Evolutionary conservation across 2,113 vertebrate species (phyloP), one percentile per base, ranked within the genome.

Genomic region (Solenodon paradoxus): DNA sequence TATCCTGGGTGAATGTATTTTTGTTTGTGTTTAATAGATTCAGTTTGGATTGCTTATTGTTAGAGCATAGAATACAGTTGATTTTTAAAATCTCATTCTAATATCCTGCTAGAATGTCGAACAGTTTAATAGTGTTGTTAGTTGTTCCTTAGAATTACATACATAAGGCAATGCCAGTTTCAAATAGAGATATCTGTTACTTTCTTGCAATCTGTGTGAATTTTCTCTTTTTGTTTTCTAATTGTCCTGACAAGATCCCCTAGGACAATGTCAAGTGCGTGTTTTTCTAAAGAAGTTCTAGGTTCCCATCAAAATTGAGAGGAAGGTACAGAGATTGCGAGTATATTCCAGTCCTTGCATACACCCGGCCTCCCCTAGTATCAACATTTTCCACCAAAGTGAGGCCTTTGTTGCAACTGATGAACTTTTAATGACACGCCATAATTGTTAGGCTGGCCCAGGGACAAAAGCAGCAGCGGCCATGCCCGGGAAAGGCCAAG

Each of bases 11-110:
- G 40, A 79, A 86, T 69, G 24, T 38, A 51, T 88, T 95, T 84
- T 47, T 57, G 42, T 45, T 94, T 74, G 20, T 77, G 85, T 74
- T 64, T 19, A 80, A 47, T 69, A 69, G 59, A 71, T 72, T 86
- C 55, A 47, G 28, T 71, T 64, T 32, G 38, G 47, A 72, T 72
- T 85, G 38, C 53, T 69, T 57, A 42, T 86, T 86, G 38, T 26
- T 86, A 35, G 45, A 55, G 5, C 47, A 86, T 22, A 86, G 38
- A 47, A 55, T 80, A 47, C 32, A 83, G 66, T 28, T 28, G 40
- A 77, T 51, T 68, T 86, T n/a, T 42, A 61, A 69, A 84, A 40
- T 77, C n/a, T n/a, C n/a, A 64, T n/a, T 47, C 13, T 72, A 40
- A 30, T 38, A 40, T 91, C 55, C 81, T 26, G 72, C 64, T 64